These are phyloP conservation scores for Lasius platythorax DNA, from an alignment of 2,888 invertebrate species.

Conservation along the genomic window DNA sequence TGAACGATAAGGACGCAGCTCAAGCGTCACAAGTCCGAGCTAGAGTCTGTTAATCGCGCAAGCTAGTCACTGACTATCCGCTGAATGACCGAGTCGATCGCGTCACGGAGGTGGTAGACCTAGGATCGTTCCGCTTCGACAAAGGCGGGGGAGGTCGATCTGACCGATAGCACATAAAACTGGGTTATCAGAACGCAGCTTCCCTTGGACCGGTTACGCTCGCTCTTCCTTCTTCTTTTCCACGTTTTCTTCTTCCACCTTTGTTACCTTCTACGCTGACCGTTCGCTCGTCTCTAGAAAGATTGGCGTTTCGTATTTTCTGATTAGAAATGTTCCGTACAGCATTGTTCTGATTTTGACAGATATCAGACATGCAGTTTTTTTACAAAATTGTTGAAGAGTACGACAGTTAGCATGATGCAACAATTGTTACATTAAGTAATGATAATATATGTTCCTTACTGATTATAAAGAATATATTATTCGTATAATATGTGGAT, in stretches of 20 bases:
- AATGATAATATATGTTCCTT: background rate
- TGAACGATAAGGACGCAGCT: conserved; percentile 50
- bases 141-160: conserved; percentile 78
- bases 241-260: conserved; percentile 62
- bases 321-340: background rate
- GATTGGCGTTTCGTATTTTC: conserved; percentile 20
- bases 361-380: background rate
- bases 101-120: conserved; percentile 53
- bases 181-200: conserved; percentile 84
- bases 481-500: background rate
- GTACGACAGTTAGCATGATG: background rate
- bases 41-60: conserved; percentile 65
- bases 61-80: conserved; percentile 69
- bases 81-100: conserved; percentile 71
- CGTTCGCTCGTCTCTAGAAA: background rate
- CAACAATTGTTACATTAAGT: background rate
- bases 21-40: conserved; percentile 33
- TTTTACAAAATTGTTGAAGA: background rate
- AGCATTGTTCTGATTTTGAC: background rate
- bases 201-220: conserved; percentile 82
- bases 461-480: background rate
- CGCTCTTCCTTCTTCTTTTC: conserved; percentile 63
- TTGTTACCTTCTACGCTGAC: conserved; percentile 2
- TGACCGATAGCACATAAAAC: conserved; percentile 82
- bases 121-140: conserved; percentile 75